A percentile compares a stretch with the other conserved stretches of the same genome.
Conservation (phyloP, 2,113 vertebrate species). For the Apeltes quadracus region DNA sequence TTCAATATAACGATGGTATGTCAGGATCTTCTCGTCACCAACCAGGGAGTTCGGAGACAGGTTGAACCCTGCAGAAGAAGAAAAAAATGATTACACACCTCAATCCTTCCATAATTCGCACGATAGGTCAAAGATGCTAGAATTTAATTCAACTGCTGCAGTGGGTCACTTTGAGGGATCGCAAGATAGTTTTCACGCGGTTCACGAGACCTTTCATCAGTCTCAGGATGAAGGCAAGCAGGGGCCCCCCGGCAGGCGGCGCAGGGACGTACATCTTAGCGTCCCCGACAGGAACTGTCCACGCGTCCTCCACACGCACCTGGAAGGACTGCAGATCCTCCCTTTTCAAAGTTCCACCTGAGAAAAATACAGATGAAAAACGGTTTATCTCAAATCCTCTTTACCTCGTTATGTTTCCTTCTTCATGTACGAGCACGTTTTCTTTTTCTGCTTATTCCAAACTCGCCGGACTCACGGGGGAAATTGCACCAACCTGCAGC, state of each 20-base stretch:
- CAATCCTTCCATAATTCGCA: not conserved
- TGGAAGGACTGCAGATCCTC: conserved; percentile 83
- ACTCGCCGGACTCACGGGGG: not conserved
- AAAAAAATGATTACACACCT: not conserved
- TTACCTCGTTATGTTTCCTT: not conserved
- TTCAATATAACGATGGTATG: conserved; percentile 87
- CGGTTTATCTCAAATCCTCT: not conserved
- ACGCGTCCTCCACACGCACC: conserved; percentile 75
- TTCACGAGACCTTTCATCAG: conserved; percentile 85
- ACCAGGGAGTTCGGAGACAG: conserved; percentile 72
- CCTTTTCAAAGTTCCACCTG: conserved; percentile 82
- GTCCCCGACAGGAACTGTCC: conserved; percentile 79
- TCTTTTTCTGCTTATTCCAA: not conserved
- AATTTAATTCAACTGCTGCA: not conserved
- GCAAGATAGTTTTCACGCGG: not conserved
- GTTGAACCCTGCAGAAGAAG: conserved; percentile 77
- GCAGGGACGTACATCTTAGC: conserved; percentile 84
- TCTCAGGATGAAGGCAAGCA: conserved; percentile 88
- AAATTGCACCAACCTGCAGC: conserved; percentile 76
- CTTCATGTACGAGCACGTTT: not conserved
- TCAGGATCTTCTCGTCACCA: conserved; percentile 49
- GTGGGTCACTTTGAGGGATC: not conserved
- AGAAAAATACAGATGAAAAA: not conserved
- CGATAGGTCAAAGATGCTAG: not conserved
- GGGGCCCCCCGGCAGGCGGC: conserved; percentile 85